Base-by-base conservation (phyloP, 1,140 invertebrate species). In the Liolophura sinensis region DNA sequence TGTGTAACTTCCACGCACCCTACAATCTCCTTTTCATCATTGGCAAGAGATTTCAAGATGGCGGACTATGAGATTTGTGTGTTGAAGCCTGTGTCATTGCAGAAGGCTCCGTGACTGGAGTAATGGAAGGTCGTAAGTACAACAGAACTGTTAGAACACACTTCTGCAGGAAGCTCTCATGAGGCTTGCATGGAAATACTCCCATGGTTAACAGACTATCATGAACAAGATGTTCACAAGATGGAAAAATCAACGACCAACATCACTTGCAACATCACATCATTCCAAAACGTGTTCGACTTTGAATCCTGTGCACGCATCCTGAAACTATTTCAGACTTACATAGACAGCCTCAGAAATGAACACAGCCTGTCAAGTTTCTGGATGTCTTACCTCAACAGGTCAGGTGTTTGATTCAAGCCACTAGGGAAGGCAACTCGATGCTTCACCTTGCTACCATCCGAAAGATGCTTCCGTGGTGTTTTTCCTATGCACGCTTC, bases 31-130 rank as follows among this genome's bases (percentile, higher is more conserved):
- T 78, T n/a, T 65, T 63, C 52, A 57, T 71, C n/a, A 62, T 73
- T 22, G 68, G 72, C 15, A 76, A 76, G 66, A 24, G 50, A 16
- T 77, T 70, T 64, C 5, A 59, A 59, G 72, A 72, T 75, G 67
- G 58, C 25, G 71, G 74, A 18, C 57, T 73, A 15, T 16, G 57
- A 48, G 69, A 75, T 62, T 46, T 75, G 16, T 20, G 64, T n/a
- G 60, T 77, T 65, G 68, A 75, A 65, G 66, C 70, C 27, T 71
- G 64, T 9, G 50, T 76, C 24, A 50, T 71, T 11, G 73, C 69
- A 47, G 60, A 69, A 46, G 74, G 69, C 0, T 72, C 72, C 24
- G 62, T 74, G 16, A 58, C 60, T 22, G 60, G 51, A 24, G 67
- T 76, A 6, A 25, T 74, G 48, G 67, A 68, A 50, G 76, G 72